phyloP scores from a whole-genome alignment of 2,797 vertebrate species.

The Lepilemur ruficaudatus region DNA sequence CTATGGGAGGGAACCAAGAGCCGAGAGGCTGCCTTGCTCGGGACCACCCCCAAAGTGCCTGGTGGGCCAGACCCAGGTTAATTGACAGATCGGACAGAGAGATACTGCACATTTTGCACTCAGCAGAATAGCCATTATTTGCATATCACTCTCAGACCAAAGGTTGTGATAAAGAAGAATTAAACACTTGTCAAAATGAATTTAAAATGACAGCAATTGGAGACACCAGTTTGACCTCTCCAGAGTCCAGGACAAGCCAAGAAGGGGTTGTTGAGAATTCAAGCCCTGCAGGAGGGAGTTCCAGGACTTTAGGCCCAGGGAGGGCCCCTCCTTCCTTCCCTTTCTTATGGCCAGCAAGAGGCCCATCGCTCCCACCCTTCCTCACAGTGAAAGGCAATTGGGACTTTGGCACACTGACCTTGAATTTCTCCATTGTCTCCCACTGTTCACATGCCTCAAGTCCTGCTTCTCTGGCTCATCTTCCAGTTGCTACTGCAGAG shows the following conservation, averaged over 20 bases:
- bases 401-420: no score
- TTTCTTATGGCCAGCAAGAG: neutral
- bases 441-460: neutral
- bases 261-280: conserved; percentile 37
- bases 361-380: neutral
- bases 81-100: conserved; percentile 71
- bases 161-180: conserved; percentile 70
- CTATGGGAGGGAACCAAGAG: neutral
- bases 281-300: conserved; percentile 26
- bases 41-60: conserved; percentile 63
- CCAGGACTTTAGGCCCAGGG: neutral
- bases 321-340: neutral
- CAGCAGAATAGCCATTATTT: conserved; percentile 65
- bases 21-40: neutral
- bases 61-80: conserved; percentile 47
- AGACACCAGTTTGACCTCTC: conserved; percentile 65
- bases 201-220: conserved; percentile 73
- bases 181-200: conserved; percentile 77
- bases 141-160: conserved; percentile 69
- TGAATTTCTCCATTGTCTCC: neutral
- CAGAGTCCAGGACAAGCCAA: conserved; percentile 35
- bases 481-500: neutral
- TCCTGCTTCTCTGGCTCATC: neutral
- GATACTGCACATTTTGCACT: conserved; percentile 52
- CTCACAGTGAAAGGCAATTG: neutral